Evolutionary conservation across 2,797 vertebrate species (phyloP).

Genomic region (Lagocephalus sceleratus): DNA sequence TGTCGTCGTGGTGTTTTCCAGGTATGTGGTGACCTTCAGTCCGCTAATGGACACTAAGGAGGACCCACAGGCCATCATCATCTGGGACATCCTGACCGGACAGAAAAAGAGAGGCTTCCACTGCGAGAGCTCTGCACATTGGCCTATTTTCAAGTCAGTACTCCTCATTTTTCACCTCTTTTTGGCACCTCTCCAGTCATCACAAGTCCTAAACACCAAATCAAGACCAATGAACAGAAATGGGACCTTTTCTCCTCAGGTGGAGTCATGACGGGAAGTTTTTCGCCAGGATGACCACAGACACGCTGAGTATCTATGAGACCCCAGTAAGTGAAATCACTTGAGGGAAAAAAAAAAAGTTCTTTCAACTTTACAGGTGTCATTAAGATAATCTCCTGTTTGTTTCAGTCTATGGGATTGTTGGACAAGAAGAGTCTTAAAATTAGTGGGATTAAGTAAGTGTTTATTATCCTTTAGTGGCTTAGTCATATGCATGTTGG

Average conservation of each 20-base stretch:
- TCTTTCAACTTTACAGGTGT: background rate
- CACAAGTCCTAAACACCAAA: background rate
- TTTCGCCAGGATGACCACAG: slow-evolving; percentile 94
- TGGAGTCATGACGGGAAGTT: slow-evolving; percentile 99
- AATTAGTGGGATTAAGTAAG: slow-evolving; percentile 95
- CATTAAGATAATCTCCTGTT: slow-evolving; percentile 20
- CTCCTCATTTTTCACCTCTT: background rate
- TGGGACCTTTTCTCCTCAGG: slow-evolving; percentile 61
- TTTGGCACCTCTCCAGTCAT: background rate
- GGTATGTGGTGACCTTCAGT: slow-evolving; percentile 96
- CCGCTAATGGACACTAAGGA: slow-evolving; percentile 96
- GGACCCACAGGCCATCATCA: slow-evolving; percentile 98
- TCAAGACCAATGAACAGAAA: background rate
- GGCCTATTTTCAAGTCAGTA: slow-evolving; percentile 99
- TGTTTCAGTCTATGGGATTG: slow-evolving; percentile 91
- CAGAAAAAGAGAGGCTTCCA: slow-evolving; percentile 98
- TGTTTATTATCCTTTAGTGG: slow-evolving; percentile 1
- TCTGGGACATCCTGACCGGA: slow-evolving; percentile 97
- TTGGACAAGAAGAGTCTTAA: slow-evolving; percentile 98
- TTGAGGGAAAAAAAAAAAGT: background rate
- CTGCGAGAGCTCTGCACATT: slow-evolving; percentile 97
- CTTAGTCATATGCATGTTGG: background rate
- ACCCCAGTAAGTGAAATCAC: slow-evolving; percentile 83
- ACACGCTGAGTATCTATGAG: slow-evolving; percentile 97
- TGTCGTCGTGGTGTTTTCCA: slow-evolving; percentile 53